Evolutionary conservation across 2,797 vertebrate genomes (phyloP), one percentile per base, ranked within the genome.

Genomic region (Siniperca obscura): DNA sequence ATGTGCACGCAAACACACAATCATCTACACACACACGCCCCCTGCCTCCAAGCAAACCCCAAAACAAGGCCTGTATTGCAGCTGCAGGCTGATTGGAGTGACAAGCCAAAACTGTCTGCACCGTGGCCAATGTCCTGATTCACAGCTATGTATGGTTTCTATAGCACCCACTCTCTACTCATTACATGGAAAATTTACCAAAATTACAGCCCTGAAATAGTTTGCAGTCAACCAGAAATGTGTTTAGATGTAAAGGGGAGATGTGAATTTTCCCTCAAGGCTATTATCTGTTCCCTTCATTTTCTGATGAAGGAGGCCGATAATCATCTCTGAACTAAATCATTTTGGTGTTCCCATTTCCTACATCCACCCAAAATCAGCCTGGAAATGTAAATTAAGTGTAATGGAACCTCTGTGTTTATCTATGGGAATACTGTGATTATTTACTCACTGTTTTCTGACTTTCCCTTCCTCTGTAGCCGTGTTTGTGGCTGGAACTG

Each of bases 401-500:
- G n/a, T 56, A 77, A 65, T 55, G 13, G 67, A 57, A 61, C 55
- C 46, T 70, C 55, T 59, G 70, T 70, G 80, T 86, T 86, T 64
- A 83, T 87, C 60, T 69, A 67, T 76, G 71, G 22, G 50, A 60
- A 73, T 74, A 73, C 19, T 64, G 53, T 34, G 36, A 55, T 65
- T 70, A 70, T 78, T 87, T 75, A 78, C 70, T 71, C 65, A 68
- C 55, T 66, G 42, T 77, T 82, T 60, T 71, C 55, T 76, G 30
- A 69, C 74, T 89, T 77, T 75, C 72, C 52, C 72, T 70, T 76
- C 68, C 74, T 78, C 65, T 85, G 40, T 80, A 96, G 96, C 83
- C 71, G 87, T 90, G 74, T 81, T 76, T 76, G 93, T 92, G 62
- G 91, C 91, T 50, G 95, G 95, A 57, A 92, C 91, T 17, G 93